A percentile compares a stretch with the other conserved stretches of the same genome.
These are phyloP conservation scores for Pachymerium ferrugineum DNA, from an alignment of 2,888 invertebrate species.

Conservation along the genomic window DNA sequence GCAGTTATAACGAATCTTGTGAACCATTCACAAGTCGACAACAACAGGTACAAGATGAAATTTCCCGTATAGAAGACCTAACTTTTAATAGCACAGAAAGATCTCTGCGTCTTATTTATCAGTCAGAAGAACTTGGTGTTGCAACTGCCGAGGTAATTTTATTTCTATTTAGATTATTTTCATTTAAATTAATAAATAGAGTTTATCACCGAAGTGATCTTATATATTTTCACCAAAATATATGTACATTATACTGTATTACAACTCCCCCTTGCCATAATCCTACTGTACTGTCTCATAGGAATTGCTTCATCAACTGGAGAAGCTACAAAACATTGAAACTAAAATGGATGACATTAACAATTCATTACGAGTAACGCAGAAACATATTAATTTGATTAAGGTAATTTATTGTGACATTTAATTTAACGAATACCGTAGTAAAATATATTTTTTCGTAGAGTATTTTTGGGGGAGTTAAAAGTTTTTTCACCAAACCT, in stretches of 20 bases:
- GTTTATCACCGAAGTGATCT: too few relatives aligned
- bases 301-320: constrained; percentile 81
- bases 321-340: constrained; percentile 83
- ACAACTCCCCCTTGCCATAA: too few relatives aligned
- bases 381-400: constrained; percentile 89
- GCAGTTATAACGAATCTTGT: too few relatives aligned
- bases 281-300: constrained; percentile 52
- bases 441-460: constrained; percentile 40
- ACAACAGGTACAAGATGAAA: constrained; percentile 65
- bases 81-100: constrained; percentile 74
- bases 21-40: constrained; percentile 42
- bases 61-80: constrained; percentile 71
- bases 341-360: constrained; percentile 84
- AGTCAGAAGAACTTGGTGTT: constrained; percentile 88
- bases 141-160: constrained; percentile 73
- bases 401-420: constrained; percentile 55
- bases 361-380: constrained; percentile 77
- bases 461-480: constrained; percentile 93
- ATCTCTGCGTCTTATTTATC: constrained; percentile 69
- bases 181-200: too few relatives aligned
- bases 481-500: constrained; percentile 72
- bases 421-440: background rate
- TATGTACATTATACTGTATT: background rate
- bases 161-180: too few relatives aligned
- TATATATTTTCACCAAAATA: too few relatives aligned